A percentile compares a stretch with the other conserved stretches of the same genome.
These are phyloP conservation scores for Caenorhabditis angaria DNA, from an alignment of 2,888 invertebrate genomes.

Conservation along the genomic window DNA sequence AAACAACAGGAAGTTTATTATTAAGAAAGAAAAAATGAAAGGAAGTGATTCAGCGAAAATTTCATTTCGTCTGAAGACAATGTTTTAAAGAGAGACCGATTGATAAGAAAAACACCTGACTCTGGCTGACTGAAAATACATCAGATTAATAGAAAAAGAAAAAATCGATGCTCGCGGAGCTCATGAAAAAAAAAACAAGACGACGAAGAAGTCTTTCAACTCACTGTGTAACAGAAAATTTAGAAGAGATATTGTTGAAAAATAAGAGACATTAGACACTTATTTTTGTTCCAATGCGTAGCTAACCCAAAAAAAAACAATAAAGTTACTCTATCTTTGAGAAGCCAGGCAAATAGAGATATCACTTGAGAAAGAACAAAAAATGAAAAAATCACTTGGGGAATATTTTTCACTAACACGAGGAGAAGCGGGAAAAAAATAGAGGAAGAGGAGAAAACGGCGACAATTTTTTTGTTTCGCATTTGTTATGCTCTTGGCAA, in stretches of 20 bases:
- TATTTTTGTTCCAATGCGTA: no score
- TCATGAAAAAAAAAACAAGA: neutral
- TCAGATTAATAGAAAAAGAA: no score
- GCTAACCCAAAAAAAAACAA: neutral
- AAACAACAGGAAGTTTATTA: no score
- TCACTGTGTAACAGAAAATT: neutral
- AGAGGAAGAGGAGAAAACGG: no score
- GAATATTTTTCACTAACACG: neutral
- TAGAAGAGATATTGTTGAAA: neutral
- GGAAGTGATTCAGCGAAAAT: neutral
- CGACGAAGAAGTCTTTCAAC: neutral
- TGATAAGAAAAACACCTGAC: no score
- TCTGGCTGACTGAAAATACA: no score
- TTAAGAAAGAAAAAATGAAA: neutral
- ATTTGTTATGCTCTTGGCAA: conserved; percentile 2
- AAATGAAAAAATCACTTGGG: neutral
- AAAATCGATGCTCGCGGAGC: neutral
- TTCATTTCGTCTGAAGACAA: neutral
- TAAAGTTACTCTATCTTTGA: neutral
- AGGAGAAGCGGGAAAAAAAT: no score
- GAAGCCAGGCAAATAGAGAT: no score
- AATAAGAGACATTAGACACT: no score
- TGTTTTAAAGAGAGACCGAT: no score
- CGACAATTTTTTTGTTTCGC: no score
- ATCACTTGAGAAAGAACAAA: no score